phyloP scores from a whole-genome alignment of 1,140 invertebrate genomes.

The Drosophila asahinai region DNA sequence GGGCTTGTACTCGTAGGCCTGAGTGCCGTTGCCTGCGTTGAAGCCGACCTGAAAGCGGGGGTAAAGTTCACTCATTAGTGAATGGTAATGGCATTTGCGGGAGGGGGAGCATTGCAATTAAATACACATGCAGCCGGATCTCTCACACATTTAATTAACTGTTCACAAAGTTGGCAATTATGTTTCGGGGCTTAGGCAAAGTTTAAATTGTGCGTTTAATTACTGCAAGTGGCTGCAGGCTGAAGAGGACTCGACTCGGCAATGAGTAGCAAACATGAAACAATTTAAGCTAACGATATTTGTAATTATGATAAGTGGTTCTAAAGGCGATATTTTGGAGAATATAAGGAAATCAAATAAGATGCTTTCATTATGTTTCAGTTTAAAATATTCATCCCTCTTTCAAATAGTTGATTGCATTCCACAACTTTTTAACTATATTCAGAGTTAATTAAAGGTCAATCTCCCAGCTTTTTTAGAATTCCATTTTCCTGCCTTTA shows the following conservation, averaged over 20 bases:
- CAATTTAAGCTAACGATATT: conserved; percentile 19
- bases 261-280: conserved; percentile 7
- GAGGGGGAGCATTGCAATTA: conserved; percentile 16
- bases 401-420: not conserved
- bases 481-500: not conserved
- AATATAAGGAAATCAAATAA: not conserved
- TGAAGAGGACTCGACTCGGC: conserved; percentile 14
- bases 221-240: conserved; percentile 41
- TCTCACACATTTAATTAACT: conserved; percentile 49
- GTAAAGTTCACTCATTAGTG: conserved; percentile 13
- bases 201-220: conserved; percentile 51
- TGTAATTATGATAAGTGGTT: conserved; percentile 13
- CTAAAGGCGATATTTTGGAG: not conserved
- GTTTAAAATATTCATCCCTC: not conserved
- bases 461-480: not conserved
- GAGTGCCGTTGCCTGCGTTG: conserved; percentile 97
- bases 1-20: conserved; percentile 94
- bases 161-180: conserved; percentile 53
- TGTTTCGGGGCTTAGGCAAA: conserved; percentile 47
- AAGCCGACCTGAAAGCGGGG: conserved; percentile 92
- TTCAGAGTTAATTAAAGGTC: not conserved
- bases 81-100: not conserved
- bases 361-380: too few species aligned
- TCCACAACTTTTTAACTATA: not conserved
- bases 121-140: conserved; percentile 21